Evolutionary conservation across 2,888 invertebrate species (phyloP).

Genomic region (Cacoxenus indagator): DNA sequence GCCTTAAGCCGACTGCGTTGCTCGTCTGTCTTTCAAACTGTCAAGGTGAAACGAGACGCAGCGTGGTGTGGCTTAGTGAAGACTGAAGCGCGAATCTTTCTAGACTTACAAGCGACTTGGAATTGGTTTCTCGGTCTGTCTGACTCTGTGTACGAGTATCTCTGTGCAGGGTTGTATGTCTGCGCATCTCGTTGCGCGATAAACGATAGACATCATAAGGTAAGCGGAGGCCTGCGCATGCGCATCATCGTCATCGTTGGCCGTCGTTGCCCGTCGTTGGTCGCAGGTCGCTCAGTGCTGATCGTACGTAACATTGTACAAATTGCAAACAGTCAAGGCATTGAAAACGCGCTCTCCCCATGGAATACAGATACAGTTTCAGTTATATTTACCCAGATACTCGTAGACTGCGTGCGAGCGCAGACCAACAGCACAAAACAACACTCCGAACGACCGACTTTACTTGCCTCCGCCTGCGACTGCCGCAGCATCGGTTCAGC

Average conservation of each 20-base stretch:
- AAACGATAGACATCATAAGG: slow-evolving; percentile 45
- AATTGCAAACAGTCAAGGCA: background rate
- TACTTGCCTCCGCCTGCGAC: slow-evolving; percentile 29
- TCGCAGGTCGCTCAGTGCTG: background rate
- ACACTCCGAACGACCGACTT: slow-evolving; percentile 52
- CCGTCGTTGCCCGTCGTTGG: background rate
- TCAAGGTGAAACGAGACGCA: background rate
- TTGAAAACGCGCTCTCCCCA: background rate
- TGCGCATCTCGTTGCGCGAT: slow-evolving; percentile 47
- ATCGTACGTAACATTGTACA: background rate
- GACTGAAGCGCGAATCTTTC: background rate
- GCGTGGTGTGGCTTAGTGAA: background rate
- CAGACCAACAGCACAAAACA: slow-evolving; percentile 36
- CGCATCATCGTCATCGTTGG: background rate
- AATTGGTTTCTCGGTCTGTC: background rate
- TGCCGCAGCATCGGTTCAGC: slow-evolving; percentile 21
- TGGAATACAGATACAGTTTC: slow-evolving; percentile 26
- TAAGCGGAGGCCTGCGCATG: slow-evolving; percentile 27
- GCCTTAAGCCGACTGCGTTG: slow-evolving; percentile 19
- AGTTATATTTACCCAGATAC: slow-evolving; percentile 47
- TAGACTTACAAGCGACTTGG: background rate
- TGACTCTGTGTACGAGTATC: background rate
- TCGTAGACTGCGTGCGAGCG: slow-evolving; percentile 10
- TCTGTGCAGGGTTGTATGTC: slow-evolving; percentile 29
- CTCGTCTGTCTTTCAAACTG: slow-evolving; percentile 14